phyloP scores from a whole-genome alignment of 2,797 vertebrate species.

The Sebastes minor region DNA sequence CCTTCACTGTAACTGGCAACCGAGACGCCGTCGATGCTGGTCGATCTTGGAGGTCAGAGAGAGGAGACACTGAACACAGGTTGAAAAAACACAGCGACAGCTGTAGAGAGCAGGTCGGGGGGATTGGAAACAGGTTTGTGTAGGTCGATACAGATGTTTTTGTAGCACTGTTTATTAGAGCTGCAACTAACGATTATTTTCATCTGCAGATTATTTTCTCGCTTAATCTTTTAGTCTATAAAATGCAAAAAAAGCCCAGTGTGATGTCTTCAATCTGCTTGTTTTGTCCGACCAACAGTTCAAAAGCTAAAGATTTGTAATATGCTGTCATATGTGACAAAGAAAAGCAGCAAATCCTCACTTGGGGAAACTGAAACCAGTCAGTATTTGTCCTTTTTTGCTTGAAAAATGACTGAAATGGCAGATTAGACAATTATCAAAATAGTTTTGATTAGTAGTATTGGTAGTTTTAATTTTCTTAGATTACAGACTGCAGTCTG shows the following conservation, averaged over 20 bases:
- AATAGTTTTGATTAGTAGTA: no score
- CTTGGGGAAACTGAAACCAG: background rate
- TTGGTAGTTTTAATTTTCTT: no score
- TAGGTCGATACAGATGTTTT: background rate
- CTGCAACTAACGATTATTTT: background rate
- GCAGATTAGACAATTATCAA: no score
- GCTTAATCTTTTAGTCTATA: background rate
- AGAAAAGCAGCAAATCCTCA: background rate
- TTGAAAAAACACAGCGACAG: background rate
- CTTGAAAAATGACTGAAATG: background rate
- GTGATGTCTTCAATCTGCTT: background rate
- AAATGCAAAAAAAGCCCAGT: background rate
- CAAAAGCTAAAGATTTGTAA: background rate
- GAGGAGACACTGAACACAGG: background rate
- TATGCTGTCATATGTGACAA: background rate
- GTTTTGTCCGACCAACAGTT: background rate
- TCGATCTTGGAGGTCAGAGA: background rate
- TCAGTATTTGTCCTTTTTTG: background rate
- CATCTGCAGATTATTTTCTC: background rate
- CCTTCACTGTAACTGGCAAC: conserved; percentile 4
- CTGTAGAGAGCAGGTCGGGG: background rate
- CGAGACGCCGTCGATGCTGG: background rate
- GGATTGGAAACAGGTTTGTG: background rate
- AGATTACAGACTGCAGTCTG: no score
- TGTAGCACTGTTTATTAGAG: background rate